phyloP scores from a whole-genome alignment of 2,888 invertebrate genomes.

The Lasioglossum oenotherae region DNA sequence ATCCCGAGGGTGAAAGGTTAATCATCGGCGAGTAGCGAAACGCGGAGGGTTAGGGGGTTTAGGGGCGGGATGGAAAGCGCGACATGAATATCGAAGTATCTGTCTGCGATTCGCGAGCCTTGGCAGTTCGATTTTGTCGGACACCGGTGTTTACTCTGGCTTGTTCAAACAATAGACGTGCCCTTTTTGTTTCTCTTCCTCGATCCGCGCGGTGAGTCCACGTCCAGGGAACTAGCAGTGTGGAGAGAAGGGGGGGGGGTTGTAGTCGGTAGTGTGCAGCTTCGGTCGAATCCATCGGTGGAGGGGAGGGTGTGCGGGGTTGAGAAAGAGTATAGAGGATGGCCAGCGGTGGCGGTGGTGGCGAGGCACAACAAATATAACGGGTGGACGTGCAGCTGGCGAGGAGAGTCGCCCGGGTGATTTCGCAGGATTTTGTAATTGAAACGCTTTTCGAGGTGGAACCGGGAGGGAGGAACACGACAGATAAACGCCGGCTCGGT shows the following conservation, averaged over 20 bases:
- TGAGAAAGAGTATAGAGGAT: background rate
- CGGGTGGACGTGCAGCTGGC: slow-evolving; percentile 66
- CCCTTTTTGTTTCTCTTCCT: slow-evolving; percentile 60
- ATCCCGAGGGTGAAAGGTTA: slow-evolving; percentile 52
- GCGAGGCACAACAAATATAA: slow-evolving; percentile 66
- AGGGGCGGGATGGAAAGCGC: slow-evolving; percentile 47
- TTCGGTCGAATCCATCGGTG: background rate
- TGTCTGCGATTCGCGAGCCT: slow-evolving; percentile 52
- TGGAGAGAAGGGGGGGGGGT: background rate
- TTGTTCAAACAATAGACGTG: slow-evolving; percentile 63
- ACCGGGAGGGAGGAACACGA: slow-evolving; percentile 54
- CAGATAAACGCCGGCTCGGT: slow-evolving; percentile 60
- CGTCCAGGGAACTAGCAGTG: slow-evolving; percentile 39
- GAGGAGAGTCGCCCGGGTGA: slow-evolving; percentile 59
- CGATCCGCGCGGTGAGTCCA: background rate
- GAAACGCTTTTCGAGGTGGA: slow-evolving; percentile 66
- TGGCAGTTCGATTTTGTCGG: slow-evolving; percentile 62
- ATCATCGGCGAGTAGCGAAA: slow-evolving; percentile 41
- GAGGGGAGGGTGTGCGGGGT: background rate
- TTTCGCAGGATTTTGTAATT: slow-evolving; percentile 73
- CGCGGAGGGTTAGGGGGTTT: background rate
- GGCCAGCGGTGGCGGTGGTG: slow-evolving; percentile 21
- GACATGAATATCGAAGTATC: slow-evolving; percentile 64
- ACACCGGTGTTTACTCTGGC: slow-evolving; percentile 64
- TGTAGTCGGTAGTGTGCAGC: background rate